Conservation (phyloP, 1,140 invertebrate genomes). For the Brachionus plicatilis region DNA sequence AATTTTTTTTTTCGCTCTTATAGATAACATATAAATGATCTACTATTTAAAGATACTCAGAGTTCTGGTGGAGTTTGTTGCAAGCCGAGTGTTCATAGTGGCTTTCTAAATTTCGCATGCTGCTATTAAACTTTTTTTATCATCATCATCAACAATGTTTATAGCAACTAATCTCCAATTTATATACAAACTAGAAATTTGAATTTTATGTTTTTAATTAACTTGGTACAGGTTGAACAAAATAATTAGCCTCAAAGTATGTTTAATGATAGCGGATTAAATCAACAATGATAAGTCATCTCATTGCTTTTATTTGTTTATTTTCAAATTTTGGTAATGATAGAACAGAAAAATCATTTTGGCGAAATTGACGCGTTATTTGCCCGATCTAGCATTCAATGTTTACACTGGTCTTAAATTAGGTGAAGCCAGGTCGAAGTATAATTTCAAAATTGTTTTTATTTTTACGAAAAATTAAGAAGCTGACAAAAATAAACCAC, state of each 20-base stretch:
- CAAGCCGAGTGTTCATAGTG: background rate
- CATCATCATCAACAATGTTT: background rate
- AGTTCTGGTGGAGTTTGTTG: background rate
- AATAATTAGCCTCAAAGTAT: background rate
- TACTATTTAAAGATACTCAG: background rate
- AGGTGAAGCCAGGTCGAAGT: background rate
- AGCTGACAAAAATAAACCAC: background rate
- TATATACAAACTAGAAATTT: background rate
- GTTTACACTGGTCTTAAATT: background rate
- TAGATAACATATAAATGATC: background rate
- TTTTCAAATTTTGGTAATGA: background rate
- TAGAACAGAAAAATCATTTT: background rate
- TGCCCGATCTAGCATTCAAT: background rate
- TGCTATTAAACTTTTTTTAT: background rate
- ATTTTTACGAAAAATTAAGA: background rate
- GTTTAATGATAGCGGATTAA: background rate
- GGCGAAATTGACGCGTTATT: background rate
- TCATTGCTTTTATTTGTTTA: background rate
- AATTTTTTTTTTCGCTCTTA: background rate
- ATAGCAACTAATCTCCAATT: background rate
- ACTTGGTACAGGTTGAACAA: background rate
- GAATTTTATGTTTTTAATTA: background rate
- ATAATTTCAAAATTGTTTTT: background rate
- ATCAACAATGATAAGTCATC: background rate
- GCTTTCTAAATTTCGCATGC: background rate